These are phyloP conservation scores for Uria lomvia DNA, from an alignment of 2,113 vertebrate species.

Conservation along the genomic window DNA sequence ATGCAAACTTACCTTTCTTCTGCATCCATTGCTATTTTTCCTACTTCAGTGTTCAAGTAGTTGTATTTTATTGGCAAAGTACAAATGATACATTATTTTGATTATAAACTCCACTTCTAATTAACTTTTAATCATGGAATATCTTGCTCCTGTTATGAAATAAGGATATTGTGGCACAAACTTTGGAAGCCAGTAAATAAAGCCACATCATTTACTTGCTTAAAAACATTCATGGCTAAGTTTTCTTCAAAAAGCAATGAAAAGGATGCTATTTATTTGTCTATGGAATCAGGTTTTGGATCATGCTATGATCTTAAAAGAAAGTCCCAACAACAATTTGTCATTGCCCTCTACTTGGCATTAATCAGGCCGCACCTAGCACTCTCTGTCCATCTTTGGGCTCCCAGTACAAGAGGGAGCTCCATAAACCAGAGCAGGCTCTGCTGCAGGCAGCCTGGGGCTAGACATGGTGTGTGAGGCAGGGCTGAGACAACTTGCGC, in stretches of 20 bases:
- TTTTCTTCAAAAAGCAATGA: neutral
- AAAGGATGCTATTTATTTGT: neutral
- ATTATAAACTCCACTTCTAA: neutral
- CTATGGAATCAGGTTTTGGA: neutral
- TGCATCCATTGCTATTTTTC: neutral
- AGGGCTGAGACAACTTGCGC: neutral
- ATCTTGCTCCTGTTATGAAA: neutral
- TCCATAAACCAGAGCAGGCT: neutral
- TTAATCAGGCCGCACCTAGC: neutral
- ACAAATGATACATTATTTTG: neutral
- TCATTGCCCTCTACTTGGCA: neutral
- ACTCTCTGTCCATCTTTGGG: neutral
- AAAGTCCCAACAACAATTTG: neutral
- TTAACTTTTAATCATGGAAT: neutral
- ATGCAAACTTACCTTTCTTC: neutral
- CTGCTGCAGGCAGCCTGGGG: neutral
- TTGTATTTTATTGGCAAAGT: neutral
- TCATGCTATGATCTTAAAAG: neutral
- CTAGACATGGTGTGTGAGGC: rapidly evolving
- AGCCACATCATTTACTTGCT: neutral
- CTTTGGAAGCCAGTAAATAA: neutral
- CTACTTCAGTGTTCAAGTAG: neutral
- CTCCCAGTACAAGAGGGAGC: neutral
- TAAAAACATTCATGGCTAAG: neutral
- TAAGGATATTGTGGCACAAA: neutral